Evolutionary conservation across 2,888 invertebrate species (phyloP).

Genomic region (Thera britannica): DNA sequence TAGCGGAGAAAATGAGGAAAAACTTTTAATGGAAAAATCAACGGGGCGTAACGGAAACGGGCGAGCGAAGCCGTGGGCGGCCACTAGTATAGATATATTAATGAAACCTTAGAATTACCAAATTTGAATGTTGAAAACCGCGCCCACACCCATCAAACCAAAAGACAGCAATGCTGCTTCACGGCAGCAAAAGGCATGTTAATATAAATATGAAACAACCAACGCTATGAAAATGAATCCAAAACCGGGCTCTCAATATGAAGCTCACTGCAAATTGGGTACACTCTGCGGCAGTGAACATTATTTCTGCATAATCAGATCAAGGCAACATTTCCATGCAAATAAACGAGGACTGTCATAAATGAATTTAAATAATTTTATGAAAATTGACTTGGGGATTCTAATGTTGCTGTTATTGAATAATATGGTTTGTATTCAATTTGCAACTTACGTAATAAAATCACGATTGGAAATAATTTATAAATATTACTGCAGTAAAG

Average conservation of each 20-base stretch:
- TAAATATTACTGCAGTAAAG: neutral
- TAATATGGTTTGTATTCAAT: constrained; percentile 17
- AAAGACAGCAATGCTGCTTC: too few relatives aligned
- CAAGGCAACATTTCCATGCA: constrained; percentile 69
- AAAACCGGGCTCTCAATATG: constrained; percentile 46
- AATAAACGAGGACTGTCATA: constrained; percentile 58
- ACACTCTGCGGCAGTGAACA: constrained; percentile 49
- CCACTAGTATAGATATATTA: too few relatives aligned
- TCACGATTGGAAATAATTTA: neutral
- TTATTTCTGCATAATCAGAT: constrained; percentile 76
- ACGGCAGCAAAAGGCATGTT: too few relatives aligned
- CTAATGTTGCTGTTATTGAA: constrained; percentile 29
- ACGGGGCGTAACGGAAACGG: too few relatives aligned
- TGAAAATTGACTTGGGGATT: constrained; percentile 42
- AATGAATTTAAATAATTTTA: constrained; percentile 57
- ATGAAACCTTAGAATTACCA: too few relatives aligned
- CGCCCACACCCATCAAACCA: too few relatives aligned
- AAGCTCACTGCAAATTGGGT: constrained; percentile 68
- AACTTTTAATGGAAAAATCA: too few relatives aligned
- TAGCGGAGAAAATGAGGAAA: too few relatives aligned
- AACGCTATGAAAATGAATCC: constrained; percentile 20
- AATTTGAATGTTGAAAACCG: too few relatives aligned
- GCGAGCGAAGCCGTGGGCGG: too few relatives aligned
- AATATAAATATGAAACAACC: neutral
- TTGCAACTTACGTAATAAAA: constrained; percentile 15